Evolutionary conservation across 2,888 invertebrate genomes (phyloP).

Genomic region (Drosophila gaucha): DNA sequence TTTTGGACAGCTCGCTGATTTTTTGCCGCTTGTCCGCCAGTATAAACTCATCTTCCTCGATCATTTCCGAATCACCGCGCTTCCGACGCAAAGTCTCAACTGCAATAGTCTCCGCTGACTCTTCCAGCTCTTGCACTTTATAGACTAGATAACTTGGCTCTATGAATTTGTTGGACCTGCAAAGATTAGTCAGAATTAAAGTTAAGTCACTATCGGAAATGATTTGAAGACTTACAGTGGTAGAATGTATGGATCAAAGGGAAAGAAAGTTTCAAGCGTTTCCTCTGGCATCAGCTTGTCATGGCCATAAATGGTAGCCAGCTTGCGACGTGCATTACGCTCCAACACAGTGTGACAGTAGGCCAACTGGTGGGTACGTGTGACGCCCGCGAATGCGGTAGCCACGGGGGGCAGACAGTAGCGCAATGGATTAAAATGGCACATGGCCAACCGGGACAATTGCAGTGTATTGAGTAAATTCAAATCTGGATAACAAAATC

Average conservation of each 20-base stretch:
- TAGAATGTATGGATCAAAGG: constrained; percentile 95
- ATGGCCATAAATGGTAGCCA: constrained; percentile 87
- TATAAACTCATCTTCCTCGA: constrained; percentile 83
- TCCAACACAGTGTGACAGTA: constrained; percentile 97
- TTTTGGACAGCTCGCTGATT: constrained; percentile 69
- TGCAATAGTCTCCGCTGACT: constrained; percentile 32
- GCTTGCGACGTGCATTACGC: constrained; percentile 89
- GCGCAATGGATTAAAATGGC: constrained; percentile 94
- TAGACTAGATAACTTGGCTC: constrained; percentile 57
- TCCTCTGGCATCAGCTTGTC: constrained; percentile 85
- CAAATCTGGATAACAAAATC: constrained; percentile 86
- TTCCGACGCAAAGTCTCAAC: constrained; percentile 63
- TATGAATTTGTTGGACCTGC: constrained; percentile 84
- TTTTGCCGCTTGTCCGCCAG: constrained; percentile 82
- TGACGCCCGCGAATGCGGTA: constrained; percentile 92
- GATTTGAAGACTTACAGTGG: constrained; percentile 84
- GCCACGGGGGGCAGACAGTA: constrained; percentile 92
- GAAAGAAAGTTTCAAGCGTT: constrained; percentile 91
- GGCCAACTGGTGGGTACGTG: constrained; percentile 93
- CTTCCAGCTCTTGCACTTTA: constrained; percentile 66
- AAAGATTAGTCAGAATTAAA: neutral
- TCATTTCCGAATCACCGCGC: constrained; percentile 83
- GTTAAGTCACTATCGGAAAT: neutral
- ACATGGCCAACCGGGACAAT: constrained; percentile 93
- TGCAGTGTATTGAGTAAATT: constrained; percentile 92